These are phyloP conservation scores for Nasonovia ribisnigri DNA, from an alignment of 2,888 invertebrate species.

Conservation along the genomic window DNA sequence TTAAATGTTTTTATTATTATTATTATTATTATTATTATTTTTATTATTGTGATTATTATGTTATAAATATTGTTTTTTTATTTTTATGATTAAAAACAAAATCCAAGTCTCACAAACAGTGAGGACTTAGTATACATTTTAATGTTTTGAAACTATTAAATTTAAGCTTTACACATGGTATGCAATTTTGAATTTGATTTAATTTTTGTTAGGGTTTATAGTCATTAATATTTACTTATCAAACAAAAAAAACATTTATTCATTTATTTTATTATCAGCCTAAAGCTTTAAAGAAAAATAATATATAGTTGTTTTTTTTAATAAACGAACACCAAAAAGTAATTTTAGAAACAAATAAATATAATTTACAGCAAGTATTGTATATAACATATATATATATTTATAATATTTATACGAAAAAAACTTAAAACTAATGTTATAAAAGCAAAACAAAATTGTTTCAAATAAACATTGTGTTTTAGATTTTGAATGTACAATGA, in stretches of 20 bases:
- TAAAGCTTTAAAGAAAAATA: not conserved
- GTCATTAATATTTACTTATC: not conserved
- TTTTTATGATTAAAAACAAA: not conserved
- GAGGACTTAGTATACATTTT: not conserved
- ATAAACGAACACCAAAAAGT: not conserved
- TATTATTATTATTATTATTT: not conserved
- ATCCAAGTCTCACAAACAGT: not conserved
- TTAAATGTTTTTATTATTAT: conserved; percentile 40
- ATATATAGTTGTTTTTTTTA: not conserved
- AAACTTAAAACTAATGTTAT: not conserved
- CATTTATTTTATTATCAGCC: too few species aligned
- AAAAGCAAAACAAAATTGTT: not conserved
- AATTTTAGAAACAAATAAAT: not conserved
- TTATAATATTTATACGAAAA: not conserved
- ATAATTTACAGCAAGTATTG: not conserved
- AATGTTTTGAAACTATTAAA: not conserved
- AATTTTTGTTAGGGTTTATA: not conserved
- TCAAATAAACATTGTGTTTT: not conserved
- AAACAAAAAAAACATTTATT: not conserved
- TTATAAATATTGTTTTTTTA: conserved; percentile 29
- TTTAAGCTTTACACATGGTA: not conserved
- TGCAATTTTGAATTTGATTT: not conserved
- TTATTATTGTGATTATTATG: not conserved
- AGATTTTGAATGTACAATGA: not conserved
- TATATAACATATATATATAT: not conserved